Evolutionary conservation across 2,113 vertebrate species (phyloP).

Genomic region (Microtus richardsoni): DNA sequence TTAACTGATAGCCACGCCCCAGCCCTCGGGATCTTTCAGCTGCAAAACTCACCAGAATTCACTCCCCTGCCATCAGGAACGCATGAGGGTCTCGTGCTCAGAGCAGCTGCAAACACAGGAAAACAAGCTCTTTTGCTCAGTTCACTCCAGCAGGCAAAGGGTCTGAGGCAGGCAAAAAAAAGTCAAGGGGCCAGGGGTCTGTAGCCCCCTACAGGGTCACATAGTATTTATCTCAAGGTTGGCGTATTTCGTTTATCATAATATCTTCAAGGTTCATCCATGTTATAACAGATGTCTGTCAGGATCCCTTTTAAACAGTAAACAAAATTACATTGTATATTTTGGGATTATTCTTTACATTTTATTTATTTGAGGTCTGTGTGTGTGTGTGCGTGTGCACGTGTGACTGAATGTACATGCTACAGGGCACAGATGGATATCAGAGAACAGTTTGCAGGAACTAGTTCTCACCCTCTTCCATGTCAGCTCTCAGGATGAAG

Average conservation of each 20-base stretch:
- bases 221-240: too few relatives aligned
- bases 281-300: background rate
- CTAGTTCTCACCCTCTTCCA: background rate
- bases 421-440: background rate
- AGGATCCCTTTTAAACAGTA: background rate
- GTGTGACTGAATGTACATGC: background rate
- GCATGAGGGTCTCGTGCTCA: too few relatives aligned
- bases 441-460: background rate
- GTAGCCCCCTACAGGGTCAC: too few relatives aligned
- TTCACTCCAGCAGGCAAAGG: too few relatives aligned
- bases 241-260: background rate
- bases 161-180: too few relatives aligned
- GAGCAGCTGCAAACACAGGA: too few relatives aligned
- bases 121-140: too few relatives aligned
- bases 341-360: background rate
- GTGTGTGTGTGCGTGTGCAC: background rate
- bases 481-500: background rate
- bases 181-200: too few relatives aligned
- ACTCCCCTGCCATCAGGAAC: too few relatives aligned
- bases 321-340: background rate
- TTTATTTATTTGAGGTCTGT: background rate
- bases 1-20: too few relatives aligned
- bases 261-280: background rate
- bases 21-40: too few relatives aligned
- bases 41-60: too few relatives aligned